Percentiles rank a stretch among this genome's conserved stretches.
phyloP scores from a whole-genome alignment of 2,113 vertebrate genomes.

The Microcebus griseorufus region DNA sequence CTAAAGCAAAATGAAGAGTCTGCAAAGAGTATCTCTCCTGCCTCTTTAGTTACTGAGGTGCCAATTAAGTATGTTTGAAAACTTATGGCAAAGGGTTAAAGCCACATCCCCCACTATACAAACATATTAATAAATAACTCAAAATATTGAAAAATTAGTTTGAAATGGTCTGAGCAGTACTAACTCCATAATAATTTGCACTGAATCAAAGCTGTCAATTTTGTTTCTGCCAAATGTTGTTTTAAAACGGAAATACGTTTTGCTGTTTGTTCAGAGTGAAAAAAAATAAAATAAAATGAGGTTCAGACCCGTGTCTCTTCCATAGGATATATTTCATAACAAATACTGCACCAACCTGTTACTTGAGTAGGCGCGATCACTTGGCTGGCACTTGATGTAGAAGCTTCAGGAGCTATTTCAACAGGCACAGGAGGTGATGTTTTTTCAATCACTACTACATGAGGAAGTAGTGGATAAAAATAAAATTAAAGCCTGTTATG shows the following conservation, averaged over 20 bases:
- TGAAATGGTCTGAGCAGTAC: background rate
- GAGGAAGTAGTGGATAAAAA: slow-evolving; percentile 63
- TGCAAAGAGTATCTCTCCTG: background rate
- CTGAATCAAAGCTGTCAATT: background rate
- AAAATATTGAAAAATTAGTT: background rate
- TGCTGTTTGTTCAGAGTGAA: background rate
- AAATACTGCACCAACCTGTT: slow-evolving; percentile 86
- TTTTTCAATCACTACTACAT: slow-evolving; percentile 92
- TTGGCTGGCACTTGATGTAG: slow-evolving; percentile 94
- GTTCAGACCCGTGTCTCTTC: background rate
- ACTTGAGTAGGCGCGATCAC: slow-evolving; percentile 95
- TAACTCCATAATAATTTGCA: background rate
- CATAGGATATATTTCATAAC: background rate
- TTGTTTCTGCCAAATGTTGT: background rate
- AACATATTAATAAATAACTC: background rate
- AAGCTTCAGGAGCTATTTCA: slow-evolving; percentile 91
- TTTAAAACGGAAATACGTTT: background rate
- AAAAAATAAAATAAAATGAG: background rate
- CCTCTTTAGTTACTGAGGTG: background rate
- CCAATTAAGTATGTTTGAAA: background rate
- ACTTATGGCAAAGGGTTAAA: background rate
- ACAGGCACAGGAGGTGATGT: slow-evolving; percentile 93
- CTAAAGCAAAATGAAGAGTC: background rate
- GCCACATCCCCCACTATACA: background rate
- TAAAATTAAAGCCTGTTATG: background rate